These are phyloP conservation scores for Cremastinae sp. DNA, from an alignment of 2,888 invertebrate genomes.

Conservation along the genomic window DNA sequence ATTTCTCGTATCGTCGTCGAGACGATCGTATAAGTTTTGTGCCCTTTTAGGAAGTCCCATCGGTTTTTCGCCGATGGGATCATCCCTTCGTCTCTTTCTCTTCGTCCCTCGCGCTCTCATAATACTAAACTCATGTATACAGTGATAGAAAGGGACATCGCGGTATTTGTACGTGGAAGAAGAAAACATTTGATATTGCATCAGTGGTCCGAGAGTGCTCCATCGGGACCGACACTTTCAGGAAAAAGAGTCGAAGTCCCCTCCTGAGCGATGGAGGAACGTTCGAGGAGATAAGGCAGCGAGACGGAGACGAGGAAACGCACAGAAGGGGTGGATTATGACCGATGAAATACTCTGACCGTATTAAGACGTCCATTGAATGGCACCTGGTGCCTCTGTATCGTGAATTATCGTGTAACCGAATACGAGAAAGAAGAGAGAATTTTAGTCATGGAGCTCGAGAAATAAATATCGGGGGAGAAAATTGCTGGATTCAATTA, in stretches of 20 bases:
- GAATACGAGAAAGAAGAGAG: conserved; percentile 17
- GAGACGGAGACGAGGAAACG: conserved; percentile 26
- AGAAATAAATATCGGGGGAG: neutral
- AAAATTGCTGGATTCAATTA: conserved; percentile 7
- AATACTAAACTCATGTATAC: neutral
- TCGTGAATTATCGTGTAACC: conserved; percentile 34
- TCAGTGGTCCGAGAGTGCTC: conserved; percentile 37
- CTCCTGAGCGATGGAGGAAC: conserved; percentile 29
- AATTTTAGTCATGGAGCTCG: neutral
- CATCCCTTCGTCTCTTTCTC: conserved; percentile 29
- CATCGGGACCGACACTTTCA: conserved; percentile 32
- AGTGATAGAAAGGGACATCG: neutral
- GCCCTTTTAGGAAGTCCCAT: conserved; percentile 22
- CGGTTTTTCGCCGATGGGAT: conserved; percentile 27
- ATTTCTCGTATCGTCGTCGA: conserved; percentile 47
- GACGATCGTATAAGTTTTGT: conserved; percentile 43
- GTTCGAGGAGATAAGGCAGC: neutral
- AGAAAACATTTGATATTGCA: conserved; percentile 39
- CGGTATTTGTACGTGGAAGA: conserved; percentile 10
- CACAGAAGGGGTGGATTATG: conserved; percentile 67
- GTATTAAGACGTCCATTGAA: conserved; percentile 67
- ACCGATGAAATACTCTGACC: conserved; percentile 71
- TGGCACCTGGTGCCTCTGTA: conserved; percentile 59
- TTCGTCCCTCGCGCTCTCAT: neutral
- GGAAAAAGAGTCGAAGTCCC: conserved; percentile 19